A percentile compares a stretch with the other conserved stretches of the same genome.
Conservation (phyloP, 2,888 invertebrate species). For the Muscina levida region DNA sequence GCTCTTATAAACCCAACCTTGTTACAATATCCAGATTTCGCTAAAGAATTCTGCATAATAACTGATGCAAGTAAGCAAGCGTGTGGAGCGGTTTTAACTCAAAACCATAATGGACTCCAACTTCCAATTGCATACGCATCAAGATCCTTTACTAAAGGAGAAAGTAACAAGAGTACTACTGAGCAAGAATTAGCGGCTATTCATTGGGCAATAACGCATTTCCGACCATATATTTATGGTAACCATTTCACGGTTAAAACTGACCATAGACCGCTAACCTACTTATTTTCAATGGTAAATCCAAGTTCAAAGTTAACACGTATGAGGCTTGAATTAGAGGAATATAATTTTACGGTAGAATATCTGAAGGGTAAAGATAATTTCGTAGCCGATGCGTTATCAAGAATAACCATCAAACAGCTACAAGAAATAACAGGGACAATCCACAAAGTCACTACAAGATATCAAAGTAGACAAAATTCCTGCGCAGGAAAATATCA, state of each 20-base stretch:
- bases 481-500: not conserved
- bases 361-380: constrained; percentile 66
- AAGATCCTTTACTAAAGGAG: constrained; percentile 67
- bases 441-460: constrained; percentile 37
- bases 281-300: constrained; percentile 68
- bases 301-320: constrained; percentile 69
- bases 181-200: constrained; percentile 69
- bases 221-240: constrained; percentile 63
- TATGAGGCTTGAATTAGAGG: constrained; percentile 68
- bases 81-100: constrained; percentile 61
- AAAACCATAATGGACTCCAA: constrained; percentile 52
- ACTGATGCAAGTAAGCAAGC: constrained; percentile 63
- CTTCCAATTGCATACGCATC: constrained; percentile 62
- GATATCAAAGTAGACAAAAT: constrained; percentile 6
- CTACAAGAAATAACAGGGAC: not conserved
- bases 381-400: constrained; percentile 25
- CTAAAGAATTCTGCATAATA: constrained; percentile 52
- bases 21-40: constrained; percentile 61
- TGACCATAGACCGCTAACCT: constrained; percentile 69
- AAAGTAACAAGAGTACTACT: constrained; percentile 67
- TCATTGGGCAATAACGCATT: constrained; percentile 67
- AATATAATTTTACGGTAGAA: constrained; percentile 66
- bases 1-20: constrained; percentile 29
- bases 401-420: too few relatives aligned
- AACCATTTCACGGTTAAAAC: constrained; percentile 64